Percentiles rank a stretch among this genome's conserved stretches.
Conservation (phyloP, 2,113 vertebrate genomes). For the Origma solitaria region DNA sequence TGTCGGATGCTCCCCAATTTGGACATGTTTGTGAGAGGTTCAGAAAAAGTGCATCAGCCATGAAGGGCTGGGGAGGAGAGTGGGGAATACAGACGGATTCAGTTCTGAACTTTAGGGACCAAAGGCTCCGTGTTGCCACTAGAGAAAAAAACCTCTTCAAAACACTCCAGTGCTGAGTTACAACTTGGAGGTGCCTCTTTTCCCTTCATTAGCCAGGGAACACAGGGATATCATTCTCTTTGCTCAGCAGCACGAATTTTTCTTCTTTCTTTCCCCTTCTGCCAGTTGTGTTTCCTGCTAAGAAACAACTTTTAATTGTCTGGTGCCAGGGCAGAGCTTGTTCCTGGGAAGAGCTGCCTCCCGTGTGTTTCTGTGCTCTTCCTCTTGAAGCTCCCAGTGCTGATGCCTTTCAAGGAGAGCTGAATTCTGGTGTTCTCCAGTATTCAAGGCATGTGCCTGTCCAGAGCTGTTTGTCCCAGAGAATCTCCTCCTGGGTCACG, state of each 20-base stretch:
- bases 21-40: background rate
- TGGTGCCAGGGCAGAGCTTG: background rate
- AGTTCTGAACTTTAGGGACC: background rate
- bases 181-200: background rate
- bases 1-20: background rate
- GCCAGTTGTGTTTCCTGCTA: background rate
- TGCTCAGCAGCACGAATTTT: background rate
- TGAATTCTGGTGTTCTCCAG: background rate
- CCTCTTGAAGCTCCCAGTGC: background rate
- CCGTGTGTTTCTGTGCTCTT: background rate
- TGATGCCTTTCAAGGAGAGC: background rate
- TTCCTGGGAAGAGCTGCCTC: background rate
- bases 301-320: conserved; percentile 16
- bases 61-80: background rate
- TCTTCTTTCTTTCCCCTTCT: background rate
- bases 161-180: background rate
- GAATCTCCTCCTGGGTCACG: background rate
- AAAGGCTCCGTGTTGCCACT: background rate
- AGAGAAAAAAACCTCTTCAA: background rate
- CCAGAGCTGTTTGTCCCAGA: background rate
- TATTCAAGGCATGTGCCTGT: background rate
- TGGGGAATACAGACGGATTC: background rate
- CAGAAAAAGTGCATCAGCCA: background rate
- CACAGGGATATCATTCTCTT: background rate
- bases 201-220: background rate